Conservation (phyloP, 2,113 vertebrate genomes). For the Garra rufa region DNA sequence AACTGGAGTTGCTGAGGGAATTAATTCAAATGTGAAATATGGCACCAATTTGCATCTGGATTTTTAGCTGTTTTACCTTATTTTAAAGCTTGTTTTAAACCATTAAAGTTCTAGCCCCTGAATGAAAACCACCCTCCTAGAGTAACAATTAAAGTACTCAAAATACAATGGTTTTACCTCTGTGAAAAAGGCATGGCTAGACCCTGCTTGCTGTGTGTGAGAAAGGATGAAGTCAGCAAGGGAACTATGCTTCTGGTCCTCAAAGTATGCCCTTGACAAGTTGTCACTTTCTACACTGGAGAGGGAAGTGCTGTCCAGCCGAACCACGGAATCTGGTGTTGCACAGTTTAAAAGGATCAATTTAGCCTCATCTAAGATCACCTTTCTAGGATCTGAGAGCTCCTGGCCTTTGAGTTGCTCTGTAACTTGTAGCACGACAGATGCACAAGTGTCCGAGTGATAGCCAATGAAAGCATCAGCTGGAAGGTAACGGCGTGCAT, state of each 20-base stretch:
- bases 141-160: background rate
- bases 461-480: constrained; percentile 90
- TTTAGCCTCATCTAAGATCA: constrained; percentile 72
- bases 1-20: background rate
- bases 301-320: constrained; percentile 71
- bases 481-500: constrained; percentile 74
- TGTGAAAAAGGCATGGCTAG: constrained; percentile 71
- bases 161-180: constrained; percentile 79
- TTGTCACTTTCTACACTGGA: constrained; percentile 62
- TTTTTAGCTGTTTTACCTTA: background rate
- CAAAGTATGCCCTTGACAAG: constrained; percentile 78
- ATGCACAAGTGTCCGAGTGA: constrained; percentile 88
- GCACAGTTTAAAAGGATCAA: constrained; percentile 85
- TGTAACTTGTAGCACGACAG: constrained; percentile 83
- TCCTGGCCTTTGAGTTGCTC: constrained; percentile 64
- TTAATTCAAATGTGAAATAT: background rate
- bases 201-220: constrained; percentile 57
- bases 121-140: background rate
- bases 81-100: constrained; percentile 10
- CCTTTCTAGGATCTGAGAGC: constrained; percentile 52
- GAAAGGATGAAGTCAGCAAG: constrained; percentile 82
- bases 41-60: background rate
- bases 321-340: constrained; percentile 89
- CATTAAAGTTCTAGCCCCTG: background rate
- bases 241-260: constrained; percentile 81